A percentile compares a stretch with the other conserved stretches of the same genome.
phyloP scores from a whole-genome alignment of 1,140 invertebrate genomes.

The Dreissena polymorpha region DNA sequence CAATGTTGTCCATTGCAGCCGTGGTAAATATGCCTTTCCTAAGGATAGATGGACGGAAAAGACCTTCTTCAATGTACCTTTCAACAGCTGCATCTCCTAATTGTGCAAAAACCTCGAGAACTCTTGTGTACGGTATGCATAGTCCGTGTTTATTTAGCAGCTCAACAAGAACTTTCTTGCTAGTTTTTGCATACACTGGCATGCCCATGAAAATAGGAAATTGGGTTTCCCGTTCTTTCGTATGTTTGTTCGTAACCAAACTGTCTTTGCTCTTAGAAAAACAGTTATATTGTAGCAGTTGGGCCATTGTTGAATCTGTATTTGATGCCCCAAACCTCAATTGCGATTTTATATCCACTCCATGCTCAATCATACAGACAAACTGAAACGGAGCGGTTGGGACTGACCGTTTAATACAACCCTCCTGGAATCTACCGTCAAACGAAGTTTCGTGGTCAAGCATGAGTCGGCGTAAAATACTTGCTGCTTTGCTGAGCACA shows the following conservation, averaged over 20 bases:
- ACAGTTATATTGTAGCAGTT: conserved; percentile 56
- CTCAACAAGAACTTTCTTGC: conserved; percentile 57
- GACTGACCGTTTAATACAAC: conserved; percentile 41
- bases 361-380: conserved; percentile 54
- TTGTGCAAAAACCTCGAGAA: conserved; percentile 47
- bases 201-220: too few species aligned
- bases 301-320: conserved; percentile 45
- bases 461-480: conserved; percentile 53
- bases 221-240: too few species aligned
- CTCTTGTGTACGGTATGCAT: conserved; percentile 55
- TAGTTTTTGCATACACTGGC: conserved; percentile 57
- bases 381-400: conserved; percentile 57
- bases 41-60: conserved; percentile 50
- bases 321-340: conserved; percentile 24
- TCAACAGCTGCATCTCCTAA: conserved; percentile 29
- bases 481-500: conserved; percentile 45
- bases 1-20: conserved; percentile 60
- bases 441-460: conserved; percentile 32
- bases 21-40: conserved; percentile 52
- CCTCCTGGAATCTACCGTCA: conserved; percentile 29
- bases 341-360: conserved; percentile 14
- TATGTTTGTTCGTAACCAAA: conserved; percentile 35
- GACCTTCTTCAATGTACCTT: conserved; percentile 37
- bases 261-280: conserved; percentile 30
- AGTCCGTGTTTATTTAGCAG: conserved; percentile 50